These are phyloP conservation scores for Drosophila pseudoananassae DNA, from an alignment of 1,140 invertebrate species.

Conservation along the genomic window DNA sequence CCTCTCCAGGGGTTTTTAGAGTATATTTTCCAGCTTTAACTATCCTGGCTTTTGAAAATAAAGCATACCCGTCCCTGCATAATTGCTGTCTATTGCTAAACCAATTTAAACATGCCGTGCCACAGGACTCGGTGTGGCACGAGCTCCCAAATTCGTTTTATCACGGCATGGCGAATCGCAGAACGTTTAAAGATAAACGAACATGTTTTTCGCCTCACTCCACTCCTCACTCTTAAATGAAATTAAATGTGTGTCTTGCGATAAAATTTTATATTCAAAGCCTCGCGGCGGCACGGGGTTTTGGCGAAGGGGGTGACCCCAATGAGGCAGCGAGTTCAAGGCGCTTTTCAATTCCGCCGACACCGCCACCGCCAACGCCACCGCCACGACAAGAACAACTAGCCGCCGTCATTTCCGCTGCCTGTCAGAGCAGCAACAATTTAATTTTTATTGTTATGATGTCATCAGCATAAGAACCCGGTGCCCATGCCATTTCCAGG, in stretches of 20 bases:
- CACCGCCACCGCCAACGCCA: constrained; percentile 10
- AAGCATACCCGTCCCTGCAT: constrained; percentile 10
- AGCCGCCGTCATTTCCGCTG: constrained; percentile 55
- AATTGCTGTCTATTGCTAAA: constrained; percentile 36
- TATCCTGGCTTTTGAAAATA: background rate
- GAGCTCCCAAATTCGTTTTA: constrained; percentile 17
- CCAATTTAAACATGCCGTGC: constrained; percentile 45
- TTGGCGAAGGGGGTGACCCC: background rate
- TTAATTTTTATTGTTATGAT: constrained; percentile 67
- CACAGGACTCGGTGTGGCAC: constrained; percentile 13
- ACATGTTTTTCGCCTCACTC: constrained; percentile 48
- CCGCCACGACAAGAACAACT: constrained; percentile 27
- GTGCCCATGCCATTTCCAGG: constrained; percentile 39
- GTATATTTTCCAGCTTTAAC: background rate
- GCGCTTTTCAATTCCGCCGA: constrained; percentile 43
- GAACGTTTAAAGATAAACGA: constrained; percentile 56
- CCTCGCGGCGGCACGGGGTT: background rate
- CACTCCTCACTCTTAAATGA: constrained; percentile 35
- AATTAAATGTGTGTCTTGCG: constrained; percentile 61
- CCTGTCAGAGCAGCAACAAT: constrained; percentile 57
- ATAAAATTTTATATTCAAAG: constrained; percentile 58
- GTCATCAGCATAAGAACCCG: constrained; percentile 60
- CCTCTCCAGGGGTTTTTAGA: background rate
- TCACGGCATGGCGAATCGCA: constrained; percentile 41
- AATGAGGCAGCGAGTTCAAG: constrained; percentile 37